A percentile compares a stretch with the other conserved stretches of the same genome.
These are phyloP conservation scores for Charina bottae DNA, from an alignment of 2,113 vertebrate species.

Conservation along the genomic window DNA sequence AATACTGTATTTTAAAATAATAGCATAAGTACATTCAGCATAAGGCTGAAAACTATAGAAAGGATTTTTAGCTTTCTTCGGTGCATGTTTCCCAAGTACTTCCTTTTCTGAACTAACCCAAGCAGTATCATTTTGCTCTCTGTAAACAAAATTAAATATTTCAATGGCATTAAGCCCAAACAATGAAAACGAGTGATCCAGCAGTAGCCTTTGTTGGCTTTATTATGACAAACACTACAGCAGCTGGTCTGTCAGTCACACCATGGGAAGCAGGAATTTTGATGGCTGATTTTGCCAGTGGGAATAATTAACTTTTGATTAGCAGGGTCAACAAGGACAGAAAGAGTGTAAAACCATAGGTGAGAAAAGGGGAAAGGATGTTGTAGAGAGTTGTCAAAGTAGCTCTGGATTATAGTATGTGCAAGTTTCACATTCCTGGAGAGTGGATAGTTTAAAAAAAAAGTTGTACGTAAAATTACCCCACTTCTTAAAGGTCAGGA, in stretches of 20 bases:
- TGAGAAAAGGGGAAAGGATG: conserved; percentile 8
- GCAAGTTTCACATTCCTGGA: fast-evolving
- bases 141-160: conserved; percentile 13
- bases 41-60: not conserved
- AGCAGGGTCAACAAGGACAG: conserved; percentile 24
- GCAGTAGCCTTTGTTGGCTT: not conserved
- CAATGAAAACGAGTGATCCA: not conserved
- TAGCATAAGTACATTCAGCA: not conserved
- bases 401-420: fast-evolving
- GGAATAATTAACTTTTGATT: conserved; percentile 55
- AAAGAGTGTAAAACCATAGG: conserved; percentile 24
- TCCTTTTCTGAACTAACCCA: not conserved
- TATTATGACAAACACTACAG: not conserved
- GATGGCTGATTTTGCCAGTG: conserved; percentile 11
- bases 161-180: not conserved
- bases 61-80: not conserved
- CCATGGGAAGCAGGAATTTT: conserved; percentile 22
- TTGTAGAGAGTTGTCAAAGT: not conserved
- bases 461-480: not conserved
- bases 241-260: not conserved
- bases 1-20: not conserved
- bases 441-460: not conserved
- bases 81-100: not conserved
- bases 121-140: conserved; percentile 16
- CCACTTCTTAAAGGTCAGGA: not conserved